Evolutionary conservation across 1,140 invertebrate species (phyloP).

Genomic region (Metopolophium dirhodum): DNA sequence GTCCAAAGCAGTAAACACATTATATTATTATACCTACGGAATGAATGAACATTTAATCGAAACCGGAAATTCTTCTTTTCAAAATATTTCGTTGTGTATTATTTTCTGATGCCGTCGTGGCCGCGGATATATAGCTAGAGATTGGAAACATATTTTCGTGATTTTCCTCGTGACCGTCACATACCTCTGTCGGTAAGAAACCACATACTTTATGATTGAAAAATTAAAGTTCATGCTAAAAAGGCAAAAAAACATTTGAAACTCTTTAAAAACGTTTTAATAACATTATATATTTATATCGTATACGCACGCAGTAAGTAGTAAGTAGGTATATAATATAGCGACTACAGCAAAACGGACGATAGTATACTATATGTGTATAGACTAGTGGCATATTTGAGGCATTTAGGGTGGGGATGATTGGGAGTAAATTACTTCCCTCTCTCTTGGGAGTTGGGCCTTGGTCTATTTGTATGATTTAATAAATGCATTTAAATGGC

Average conservation of each 20-base stretch:
- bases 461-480: too few species aligned
- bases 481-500: too few species aligned
- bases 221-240: not conserved
- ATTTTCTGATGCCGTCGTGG: not conserved
- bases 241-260: not conserved
- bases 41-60: slow-evolving; percentile 23
- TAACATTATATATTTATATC: not conserved
- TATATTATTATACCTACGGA: not conserved
- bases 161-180: not conserved
- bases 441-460: too few species aligned
- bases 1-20: not conserved
- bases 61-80: slow-evolving; percentile 56
- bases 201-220: not conserved
- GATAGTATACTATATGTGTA: not conserved
- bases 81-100: not conserved
- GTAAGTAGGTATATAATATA: too few species aligned
- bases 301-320: too few species aligned
- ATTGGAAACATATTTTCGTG: not conserved
- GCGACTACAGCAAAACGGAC: not conserved
- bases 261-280: not conserved
- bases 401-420: not conserved
- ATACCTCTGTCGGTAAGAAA: not conserved
- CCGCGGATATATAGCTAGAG: not conserved
- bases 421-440: not conserved
- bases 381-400: not conserved